Conservation (phyloP, 2,888 invertebrate genomes). For the Aradus depressus region DNA sequence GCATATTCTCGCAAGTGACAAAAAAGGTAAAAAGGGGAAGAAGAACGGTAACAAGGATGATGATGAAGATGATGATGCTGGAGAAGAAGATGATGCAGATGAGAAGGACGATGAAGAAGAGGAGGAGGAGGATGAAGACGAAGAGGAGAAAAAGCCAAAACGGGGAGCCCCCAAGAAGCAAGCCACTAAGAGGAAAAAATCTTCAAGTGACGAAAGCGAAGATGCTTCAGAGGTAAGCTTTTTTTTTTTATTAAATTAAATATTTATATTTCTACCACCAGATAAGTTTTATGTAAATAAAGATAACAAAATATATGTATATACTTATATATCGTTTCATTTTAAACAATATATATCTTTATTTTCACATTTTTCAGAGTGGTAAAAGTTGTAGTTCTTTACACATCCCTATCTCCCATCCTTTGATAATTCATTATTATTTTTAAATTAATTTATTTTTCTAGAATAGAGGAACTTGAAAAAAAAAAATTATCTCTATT, state of each 20-base stretch:
- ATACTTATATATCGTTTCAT: background rate
- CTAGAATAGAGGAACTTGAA: no score
- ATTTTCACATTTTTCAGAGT: no score
- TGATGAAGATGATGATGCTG: constrained; percentile 39
- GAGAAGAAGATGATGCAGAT: constrained; percentile 42
- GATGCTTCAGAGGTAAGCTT: constrained; percentile 32
- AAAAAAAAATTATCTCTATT: no score
- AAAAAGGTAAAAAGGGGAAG: constrained; percentile 35
- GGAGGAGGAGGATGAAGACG: constrained; percentile 33
- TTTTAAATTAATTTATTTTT: no score
- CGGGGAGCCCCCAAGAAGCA: constrained; percentile 46
- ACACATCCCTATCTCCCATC: no score
- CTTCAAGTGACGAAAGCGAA: constrained; percentile 34
- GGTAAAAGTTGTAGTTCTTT: no score
- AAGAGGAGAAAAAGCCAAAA: constrained; percentile 45
- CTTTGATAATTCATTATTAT: no score
- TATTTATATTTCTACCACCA: no score
- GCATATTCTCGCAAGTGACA: constrained; percentile 47
- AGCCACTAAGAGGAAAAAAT: constrained; percentile 34
- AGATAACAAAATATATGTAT: background rate
- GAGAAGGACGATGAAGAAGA: constrained; percentile 38
- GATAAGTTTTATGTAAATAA: background rate
- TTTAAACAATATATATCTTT: no score
- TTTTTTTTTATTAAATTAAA: background rate
- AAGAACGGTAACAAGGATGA: constrained; percentile 40